Evolutionary conservation across 2,888 invertebrate species (phyloP).

Genomic region (Drosophila silvestris): DNA sequence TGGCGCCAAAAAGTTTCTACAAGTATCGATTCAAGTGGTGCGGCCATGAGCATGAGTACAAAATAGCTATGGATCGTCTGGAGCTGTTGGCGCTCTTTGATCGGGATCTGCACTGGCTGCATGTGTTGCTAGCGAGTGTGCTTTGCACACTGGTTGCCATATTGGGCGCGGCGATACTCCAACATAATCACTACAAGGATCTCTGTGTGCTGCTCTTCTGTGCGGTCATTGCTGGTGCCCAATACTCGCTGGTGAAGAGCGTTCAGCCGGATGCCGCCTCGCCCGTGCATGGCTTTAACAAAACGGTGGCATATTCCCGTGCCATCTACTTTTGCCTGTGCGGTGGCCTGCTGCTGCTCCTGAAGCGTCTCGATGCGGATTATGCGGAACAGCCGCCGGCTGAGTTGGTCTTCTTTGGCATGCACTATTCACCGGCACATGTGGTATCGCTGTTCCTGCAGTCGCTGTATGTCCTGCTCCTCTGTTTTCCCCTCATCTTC

Average conservation of each 20-base stretch:
- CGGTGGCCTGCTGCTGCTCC: slow-evolving; percentile 87
- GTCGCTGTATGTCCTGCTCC: slow-evolving; percentile 91
- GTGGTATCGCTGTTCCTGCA: slow-evolving; percentile 90
- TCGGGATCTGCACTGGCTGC: slow-evolving; percentile 91
- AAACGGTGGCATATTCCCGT: slow-evolving; percentile 96
- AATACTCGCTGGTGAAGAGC: slow-evolving; percentile 98
- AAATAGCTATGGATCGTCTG: slow-evolving; percentile 96
- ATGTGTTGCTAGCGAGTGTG: slow-evolving; percentile 91
- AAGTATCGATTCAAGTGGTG: slow-evolving; percentile 84
- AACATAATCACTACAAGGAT: slow-evolving; percentile 95
- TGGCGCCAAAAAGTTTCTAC: slow-evolving; percentile 84
- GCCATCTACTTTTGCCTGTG: slow-evolving; percentile 97
- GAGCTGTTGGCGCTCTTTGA: slow-evolving; percentile 97
- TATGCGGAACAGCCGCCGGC: slow-evolving; percentile 66
- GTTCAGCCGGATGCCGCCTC: slow-evolving; percentile 99
- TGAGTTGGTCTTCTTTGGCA: slow-evolving; percentile 77
- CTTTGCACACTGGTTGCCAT: slow-evolving; percentile 94
- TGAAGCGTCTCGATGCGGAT: slow-evolving; percentile 74
- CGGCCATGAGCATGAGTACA: slow-evolving; percentile 85
- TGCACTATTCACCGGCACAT: slow-evolving; percentile 86
- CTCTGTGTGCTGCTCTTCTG: slow-evolving; percentile 97
- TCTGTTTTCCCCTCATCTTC: slow-evolving; percentile 97
- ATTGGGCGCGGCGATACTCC: slow-evolving; percentile 93
- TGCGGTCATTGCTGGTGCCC: slow-evolving; percentile 98
- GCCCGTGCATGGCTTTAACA: slow-evolving; percentile 98